Base-by-base conservation (phyloP, 2,888 invertebrate species). In the Dioctria rufipes region DNA sequence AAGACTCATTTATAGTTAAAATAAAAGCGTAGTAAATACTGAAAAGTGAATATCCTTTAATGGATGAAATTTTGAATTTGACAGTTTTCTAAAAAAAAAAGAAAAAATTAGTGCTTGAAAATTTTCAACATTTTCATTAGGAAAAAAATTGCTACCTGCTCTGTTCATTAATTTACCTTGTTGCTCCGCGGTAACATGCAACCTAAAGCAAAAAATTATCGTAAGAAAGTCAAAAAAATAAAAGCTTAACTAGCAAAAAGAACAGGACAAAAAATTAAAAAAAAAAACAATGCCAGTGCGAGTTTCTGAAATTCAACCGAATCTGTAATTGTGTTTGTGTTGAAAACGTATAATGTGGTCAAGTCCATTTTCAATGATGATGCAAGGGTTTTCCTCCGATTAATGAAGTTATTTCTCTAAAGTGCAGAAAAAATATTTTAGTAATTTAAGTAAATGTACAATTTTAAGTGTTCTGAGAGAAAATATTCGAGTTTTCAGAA, bases 321-420 rank as follows among this genome's bases (percentile, higher is more conserved):
- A 71, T 61, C n/a, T 11, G 60, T n/a, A n/a, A 13, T 60, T 63
- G 61, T 77, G 46, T 75, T 39, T 63, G 77, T 77, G 73, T 58
- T 73, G 25, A 58, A 58, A 73, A 77, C 63, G 63, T 75, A 75
- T 77, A 77, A 77, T 77, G 80, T 80, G 81, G 81, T 39, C 77
- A 80, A 81, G 63, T 61, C 81, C 80, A 81, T 77, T 81, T 80
- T 67, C 67, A 75, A 81, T 81, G 81, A 80, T 81, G 81, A 81
- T 81, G 81, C 81, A 81, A 61, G 81, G 81, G 81, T 66, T 81
- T 67, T 75, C 63, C 81, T 46, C 51, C 37, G 61, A 63, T 77
- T 77, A 77, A 77, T 63, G 40, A 77, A 63, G 63, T 63, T 37
- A 63, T 63, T 63, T 77, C 63, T 75, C 5, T 37, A 39, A 37